Evolutionary conservation across 37 sponge, comb jelly and placozoan genomes (phyloP).

Genomic region (Hexactinellida sp.): DNA sequence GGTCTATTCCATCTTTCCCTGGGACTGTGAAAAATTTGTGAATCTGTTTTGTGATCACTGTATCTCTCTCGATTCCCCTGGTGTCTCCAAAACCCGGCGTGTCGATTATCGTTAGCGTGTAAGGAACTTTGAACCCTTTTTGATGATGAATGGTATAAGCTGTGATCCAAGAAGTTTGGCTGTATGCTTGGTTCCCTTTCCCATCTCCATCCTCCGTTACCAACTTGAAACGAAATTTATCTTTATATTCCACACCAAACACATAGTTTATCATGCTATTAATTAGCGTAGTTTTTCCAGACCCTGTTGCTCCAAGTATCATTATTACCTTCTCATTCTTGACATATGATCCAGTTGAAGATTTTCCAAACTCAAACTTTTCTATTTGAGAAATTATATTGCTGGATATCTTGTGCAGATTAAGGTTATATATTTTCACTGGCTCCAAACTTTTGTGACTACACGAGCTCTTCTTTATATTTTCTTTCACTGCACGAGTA

Average conservation of each 20-base stretch:
- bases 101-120: slow-evolving; percentile 40
- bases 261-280: slow-evolving; percentile 29
- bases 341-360: background rate
- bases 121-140: slow-evolving; percentile 21
- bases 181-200: background rate
- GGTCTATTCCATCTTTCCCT: slow-evolving; percentile 27
- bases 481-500: too few species aligned
- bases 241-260: slow-evolving; percentile 22
- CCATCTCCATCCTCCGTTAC: slow-evolving; percentile 19
- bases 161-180: slow-evolving; percentile 29
- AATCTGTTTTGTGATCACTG: slow-evolving; percentile 25
- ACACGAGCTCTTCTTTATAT: too few species aligned
- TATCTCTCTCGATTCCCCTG: slow-evolving; percentile 23
- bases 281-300: slow-evolving; percentile 32
- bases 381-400: background rate
- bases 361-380: background rate
- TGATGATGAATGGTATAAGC: slow-evolving; percentile 31
- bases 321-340: slow-evolving; percentile 19
- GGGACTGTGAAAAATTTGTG: slow-evolving; percentile 25
- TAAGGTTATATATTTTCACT: background rate
- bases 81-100: slow-evolving; percentile 53
- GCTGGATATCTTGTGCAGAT: background rate
- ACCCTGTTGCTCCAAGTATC: slow-evolving; percentile 30
- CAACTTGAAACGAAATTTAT: slow-evolving; percentile 28
- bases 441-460: background rate